Conservation (phyloP, 2,113 vertebrate genomes). For the Spea bombifrons region DNA sequence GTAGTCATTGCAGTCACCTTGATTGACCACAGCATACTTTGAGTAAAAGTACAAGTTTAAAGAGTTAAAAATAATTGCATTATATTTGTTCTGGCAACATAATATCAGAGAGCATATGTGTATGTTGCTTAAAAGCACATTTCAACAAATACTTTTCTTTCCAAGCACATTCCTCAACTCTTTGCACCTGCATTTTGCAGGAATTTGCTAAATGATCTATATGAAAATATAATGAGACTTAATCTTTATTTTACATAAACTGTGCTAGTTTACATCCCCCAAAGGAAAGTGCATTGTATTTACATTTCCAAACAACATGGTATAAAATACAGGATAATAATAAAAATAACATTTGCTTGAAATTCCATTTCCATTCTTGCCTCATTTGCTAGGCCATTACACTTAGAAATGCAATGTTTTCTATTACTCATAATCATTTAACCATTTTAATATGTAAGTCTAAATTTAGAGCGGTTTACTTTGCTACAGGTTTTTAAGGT, state of each 20-base stretch:
- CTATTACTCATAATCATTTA: not conserved
- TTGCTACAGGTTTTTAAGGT: too few species aligned
- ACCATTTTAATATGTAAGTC: not conserved
- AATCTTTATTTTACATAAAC: conserved; percentile 35
- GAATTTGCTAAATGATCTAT: conserved; percentile 1
- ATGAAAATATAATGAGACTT: conserved; percentile 16
- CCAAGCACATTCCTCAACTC: conserved; percentile 13
- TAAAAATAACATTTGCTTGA: conserved; percentile 4
- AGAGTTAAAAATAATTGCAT: too few species aligned
- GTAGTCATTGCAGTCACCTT: too few species aligned
- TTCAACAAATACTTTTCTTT: conserved; percentile 4
- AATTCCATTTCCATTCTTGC: not conserved
- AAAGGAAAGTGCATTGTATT: conserved; percentile 21
- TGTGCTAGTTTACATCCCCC: conserved; percentile 28
- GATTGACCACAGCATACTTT: too few species aligned
- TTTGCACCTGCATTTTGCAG: conserved; percentile 34
- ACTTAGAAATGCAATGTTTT: not conserved
- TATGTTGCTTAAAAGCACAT: not conserved
- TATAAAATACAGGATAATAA: conserved; percentile 6
- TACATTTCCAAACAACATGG: conserved; percentile 6
- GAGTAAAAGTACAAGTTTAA: too few species aligned
- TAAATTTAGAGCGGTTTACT: too few species aligned
- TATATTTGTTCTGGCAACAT: too few species aligned
- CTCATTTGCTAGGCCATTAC: conserved; percentile 1
- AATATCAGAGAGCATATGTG: not conserved